Evolutionary conservation across 2,888 invertebrate species (phyloP).

Genomic region (Machimus atricapillus): DNA sequence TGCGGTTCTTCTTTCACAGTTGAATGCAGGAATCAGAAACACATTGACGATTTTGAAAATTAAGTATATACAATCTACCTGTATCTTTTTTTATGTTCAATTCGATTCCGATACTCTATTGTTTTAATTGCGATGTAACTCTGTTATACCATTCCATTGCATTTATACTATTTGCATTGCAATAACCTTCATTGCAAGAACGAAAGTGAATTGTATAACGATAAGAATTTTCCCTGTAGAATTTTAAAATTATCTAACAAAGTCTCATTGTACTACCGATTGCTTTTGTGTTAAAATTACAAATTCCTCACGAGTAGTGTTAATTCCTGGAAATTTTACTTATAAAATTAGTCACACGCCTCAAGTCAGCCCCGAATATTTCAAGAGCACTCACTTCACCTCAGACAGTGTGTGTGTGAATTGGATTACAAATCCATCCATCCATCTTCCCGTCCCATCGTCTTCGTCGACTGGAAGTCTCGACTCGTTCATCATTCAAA

Average conservation of each 20-base stretch:
- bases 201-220: no score
- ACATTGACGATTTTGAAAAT: no score
- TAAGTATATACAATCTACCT: no score
- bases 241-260: neutral
- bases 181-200: neutral
- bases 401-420: neutral
- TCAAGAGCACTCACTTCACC: neutral
- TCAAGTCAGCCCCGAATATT: neutral
- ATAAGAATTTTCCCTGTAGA: neutral
- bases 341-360: slow-evolving; percentile 6
- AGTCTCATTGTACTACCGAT: neutral
- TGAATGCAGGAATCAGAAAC: neutral
- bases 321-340: neutral
- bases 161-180: neutral
- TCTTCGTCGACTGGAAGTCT: neutral
- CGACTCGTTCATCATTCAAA: neutral
- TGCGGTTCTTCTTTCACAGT: neutral
- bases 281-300: neutral
- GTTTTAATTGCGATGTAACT: neutral
- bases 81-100: no score
- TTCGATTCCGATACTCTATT: neutral
- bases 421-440: neutral
- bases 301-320: neutral
- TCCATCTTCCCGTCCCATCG: neutral
- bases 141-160: neutral